Evolutionary conservation across 2,797 vertebrate species (phyloP), one percentile per base, ranked within the genome.

Genomic region (Heteromormyrus szaboi): DNA sequence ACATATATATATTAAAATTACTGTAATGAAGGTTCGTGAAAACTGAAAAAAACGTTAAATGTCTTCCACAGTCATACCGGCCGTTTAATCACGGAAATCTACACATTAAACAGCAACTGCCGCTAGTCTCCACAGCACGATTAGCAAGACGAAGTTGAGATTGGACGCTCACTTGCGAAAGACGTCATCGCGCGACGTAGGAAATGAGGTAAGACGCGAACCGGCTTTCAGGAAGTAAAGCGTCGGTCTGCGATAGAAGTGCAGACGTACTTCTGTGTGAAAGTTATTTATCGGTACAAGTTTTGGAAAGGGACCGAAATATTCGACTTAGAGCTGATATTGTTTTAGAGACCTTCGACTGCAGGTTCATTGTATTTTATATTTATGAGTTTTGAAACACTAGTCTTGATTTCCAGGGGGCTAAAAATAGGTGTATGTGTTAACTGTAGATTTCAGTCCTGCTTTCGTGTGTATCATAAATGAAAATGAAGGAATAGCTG

Each of bases 381-480:
- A 41, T 19, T 76, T 76, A 19, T 76, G 33, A 41, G 14, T 19
- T 76, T 37, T 76, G 33, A 76, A 17, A 33, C 33, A 76, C 33
- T 76, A 76, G 68, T 76, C 68, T 72, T 72, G 65, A 72, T 72
- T 72, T 72, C 29, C 29, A 72, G 65, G 29, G 8, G 29, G 12
- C 12, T 37, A 76, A 76, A 37, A 41, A 65, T 65, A 12, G 33
- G 68, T 37, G 14, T 41, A 17, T 37, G 5, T 76, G 33, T 76
- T 81, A 46, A 81, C 76, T 81, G 76, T 81, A 81, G 76, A n/a
- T n/a, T 81, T 81, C 76, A 81, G 41, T 81, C 19, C 41, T 81
- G 41, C 19, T 19, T 81, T 44, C 41, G 6, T 81, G 76, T 81
- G 76, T 76, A 41, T 81, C 41, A 79, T 6, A 79, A 44, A 79